Evolutionary conservation across 2,113 vertebrate genomes (phyloP), one percentile per base, ranked within the genome.

Genomic region (Onychorhynchus coronatus): DNA sequence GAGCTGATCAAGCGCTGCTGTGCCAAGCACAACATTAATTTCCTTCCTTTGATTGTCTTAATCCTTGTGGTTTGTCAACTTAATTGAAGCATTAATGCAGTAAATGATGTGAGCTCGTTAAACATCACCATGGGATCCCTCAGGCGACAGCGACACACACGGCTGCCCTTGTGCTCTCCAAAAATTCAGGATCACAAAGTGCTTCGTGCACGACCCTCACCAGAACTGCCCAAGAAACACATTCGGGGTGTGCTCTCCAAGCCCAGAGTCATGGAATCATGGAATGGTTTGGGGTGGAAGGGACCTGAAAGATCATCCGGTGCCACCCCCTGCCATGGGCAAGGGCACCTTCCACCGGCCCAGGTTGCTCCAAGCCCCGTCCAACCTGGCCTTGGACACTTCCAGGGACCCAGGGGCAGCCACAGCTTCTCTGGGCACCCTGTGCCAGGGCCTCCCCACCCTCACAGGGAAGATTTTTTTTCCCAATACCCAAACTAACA

Each of bases 41-140:
- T 79, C 85, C 92, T 83, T 68, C 72, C 35, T 75, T 50, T 83
- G 62, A 74, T 75, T 95, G 76, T 33, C 67, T 83, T 91, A 91
- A 89, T 86, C 92, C 89, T 83, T 91, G 94, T 75, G 94, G 66
- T 91, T 95, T 91, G 71, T 78, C 85, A 53, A 50, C n/a, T 89
- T 86, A 86, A 89, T 91, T 94, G 89, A 44, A 89, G 85, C 35
- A 5, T 50, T 95, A 70, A 71, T 33, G 52, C 67, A 44, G 46
- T 25, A 61, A 89, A 89, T 41, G 12, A 83, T 83, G 16, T 16
- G 59, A 74, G 61, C 71, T 59, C 55, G 63, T 78, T 74, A 71
- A 65, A 41, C 35, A 61, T 56, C 55, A 9, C 56, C 11, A 12
- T 27, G 50, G 30, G 81, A 74, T 94, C 85, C 94, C 89, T 91